Evolutionary conservation across 2,113 vertebrate genomes (phyloP).

Genomic region (Ciconia boyciana): DNA sequence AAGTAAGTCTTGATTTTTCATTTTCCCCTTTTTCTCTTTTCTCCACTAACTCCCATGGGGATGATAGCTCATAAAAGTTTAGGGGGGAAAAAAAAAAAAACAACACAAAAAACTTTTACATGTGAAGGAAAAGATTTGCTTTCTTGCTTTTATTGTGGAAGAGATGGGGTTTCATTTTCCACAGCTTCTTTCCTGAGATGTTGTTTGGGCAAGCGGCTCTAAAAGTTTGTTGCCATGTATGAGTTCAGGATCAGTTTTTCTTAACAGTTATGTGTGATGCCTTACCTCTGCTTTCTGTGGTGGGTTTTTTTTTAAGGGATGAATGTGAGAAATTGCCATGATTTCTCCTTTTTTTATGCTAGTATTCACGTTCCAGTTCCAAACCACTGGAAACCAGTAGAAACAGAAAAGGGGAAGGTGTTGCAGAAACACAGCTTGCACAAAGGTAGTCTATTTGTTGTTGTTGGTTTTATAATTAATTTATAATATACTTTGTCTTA

Average conservation of each 20-base stretch:
- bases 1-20: not conserved
- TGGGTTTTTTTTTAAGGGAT: not conserved
- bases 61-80: not conserved
- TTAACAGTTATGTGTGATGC: not conserved
- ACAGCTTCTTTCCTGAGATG: not conserved
- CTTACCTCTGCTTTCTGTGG: not conserved
- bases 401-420: not conserved
- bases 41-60: not conserved
- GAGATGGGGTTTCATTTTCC: not conserved
- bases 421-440: not conserved
- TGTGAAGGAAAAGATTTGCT: not conserved
- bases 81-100: rapidly evolving
- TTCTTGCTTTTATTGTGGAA: not conserved
- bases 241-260: not conserved
- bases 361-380: not conserved
- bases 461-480: not conserved
- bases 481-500: not conserved
- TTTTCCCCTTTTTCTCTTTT: not conserved
- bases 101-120: not conserved
- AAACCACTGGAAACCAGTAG: not conserved
- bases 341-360: not conserved
- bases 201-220: not conserved
- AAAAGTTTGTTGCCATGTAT: not conserved
- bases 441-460: not conserved
- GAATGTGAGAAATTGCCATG: not conserved